These are phyloP conservation scores for Latheticus oryzae DNA, from an alignment of 2,888 invertebrate species.

Conservation along the genomic window DNA sequence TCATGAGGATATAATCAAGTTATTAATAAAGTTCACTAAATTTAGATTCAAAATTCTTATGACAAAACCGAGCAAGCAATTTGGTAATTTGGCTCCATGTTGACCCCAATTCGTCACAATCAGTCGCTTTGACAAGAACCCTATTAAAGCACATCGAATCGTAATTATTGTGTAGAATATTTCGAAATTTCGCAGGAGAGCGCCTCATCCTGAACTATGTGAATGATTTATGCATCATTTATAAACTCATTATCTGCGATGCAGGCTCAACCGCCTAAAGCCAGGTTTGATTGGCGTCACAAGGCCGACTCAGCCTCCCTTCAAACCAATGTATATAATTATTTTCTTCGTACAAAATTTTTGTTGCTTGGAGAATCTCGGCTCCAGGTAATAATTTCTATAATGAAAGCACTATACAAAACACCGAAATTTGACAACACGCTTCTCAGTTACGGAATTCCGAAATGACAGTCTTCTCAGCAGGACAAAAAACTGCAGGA, in stretches of 20 bases:
- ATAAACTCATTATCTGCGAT: constrained; percentile 67
- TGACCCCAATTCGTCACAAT: constrained; percentile 38
- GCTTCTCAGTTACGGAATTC: not conserved
- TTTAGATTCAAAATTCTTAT: no score
- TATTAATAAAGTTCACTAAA: no score
- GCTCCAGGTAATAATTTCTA: constrained; percentile 57
- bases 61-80: no score
- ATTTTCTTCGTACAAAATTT: constrained; percentile 55
- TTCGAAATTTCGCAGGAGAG: constrained; percentile 54
- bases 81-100: no score
- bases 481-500: not conserved
- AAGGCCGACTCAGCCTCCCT: constrained; percentile 61
- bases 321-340: constrained; percentile 61
- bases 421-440: constrained; percentile 49
- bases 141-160: constrained; percentile 58
- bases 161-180: constrained; percentile 55
- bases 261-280: constrained; percentile 62
- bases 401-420: constrained; percentile 54
- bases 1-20: no score
- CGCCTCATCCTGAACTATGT: constrained; percentile 53
- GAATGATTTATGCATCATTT: constrained; percentile 67
- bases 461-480: constrained; percentile 12
- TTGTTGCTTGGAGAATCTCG: constrained; percentile 48
- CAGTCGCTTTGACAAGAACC: constrained; percentile 45
- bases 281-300: constrained; percentile 65